Percentiles rank a stretch among this genome's conserved stretches.
Evolutionary conservation across 2,113 vertebrate species (phyloP).

Genomic region (Trogon surrucura): DNA sequence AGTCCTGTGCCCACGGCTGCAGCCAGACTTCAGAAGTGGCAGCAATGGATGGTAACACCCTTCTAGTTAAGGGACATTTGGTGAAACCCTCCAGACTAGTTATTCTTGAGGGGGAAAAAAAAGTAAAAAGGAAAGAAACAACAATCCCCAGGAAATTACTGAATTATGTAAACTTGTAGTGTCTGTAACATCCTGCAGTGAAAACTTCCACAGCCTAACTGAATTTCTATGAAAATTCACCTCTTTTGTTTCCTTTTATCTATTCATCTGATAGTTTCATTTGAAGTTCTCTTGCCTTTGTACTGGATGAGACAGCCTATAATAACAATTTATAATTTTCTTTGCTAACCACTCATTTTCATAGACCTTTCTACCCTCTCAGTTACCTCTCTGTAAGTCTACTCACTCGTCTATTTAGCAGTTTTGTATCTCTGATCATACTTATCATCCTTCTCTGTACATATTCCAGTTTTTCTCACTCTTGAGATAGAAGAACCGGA

Average conservation of each 20-base stretch:
- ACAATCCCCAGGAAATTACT: neutral
- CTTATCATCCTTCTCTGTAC: neutral
- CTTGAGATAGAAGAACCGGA: neutral
- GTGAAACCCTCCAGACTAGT: neutral
- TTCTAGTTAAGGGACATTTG: neutral
- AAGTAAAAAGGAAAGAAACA: neutral
- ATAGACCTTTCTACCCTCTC: neutral
- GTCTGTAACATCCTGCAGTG: neutral
- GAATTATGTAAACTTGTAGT: neutral
- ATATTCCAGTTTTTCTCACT: neutral
- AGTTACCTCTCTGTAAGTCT: neutral
- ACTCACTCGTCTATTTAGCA: neutral
- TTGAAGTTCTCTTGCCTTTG: neutral
- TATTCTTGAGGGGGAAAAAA: neutral
- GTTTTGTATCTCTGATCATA: neutral
- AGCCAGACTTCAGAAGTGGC: neutral
- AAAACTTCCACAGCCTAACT: neutral
- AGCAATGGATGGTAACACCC: neutral
- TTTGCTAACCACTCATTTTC: neutral
- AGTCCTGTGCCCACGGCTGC: neutral
- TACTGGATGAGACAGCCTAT: neutral
- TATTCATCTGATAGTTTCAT: neutral
- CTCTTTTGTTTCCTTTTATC: neutral
- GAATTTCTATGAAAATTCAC: neutral
- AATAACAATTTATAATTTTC: neutral